Percentiles rank a stretch among this genome's conserved stretches.
Evolutionary conservation across 2,797 vertebrate species (phyloP).

Genomic region (Lepus oiostolus): DNA sequence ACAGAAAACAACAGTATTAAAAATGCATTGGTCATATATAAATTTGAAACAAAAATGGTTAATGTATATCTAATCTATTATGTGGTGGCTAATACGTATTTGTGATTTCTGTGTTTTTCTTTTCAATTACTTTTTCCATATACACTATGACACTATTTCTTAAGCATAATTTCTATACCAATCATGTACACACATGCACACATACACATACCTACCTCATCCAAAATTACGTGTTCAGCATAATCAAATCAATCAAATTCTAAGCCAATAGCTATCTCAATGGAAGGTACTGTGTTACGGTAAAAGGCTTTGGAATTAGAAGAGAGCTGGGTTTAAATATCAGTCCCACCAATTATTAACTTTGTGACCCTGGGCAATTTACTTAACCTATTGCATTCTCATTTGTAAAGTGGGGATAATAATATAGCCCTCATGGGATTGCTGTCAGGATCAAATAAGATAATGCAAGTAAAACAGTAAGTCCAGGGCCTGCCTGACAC

Average conservation of each 20-base stretch:
- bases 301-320: constrained; percentile 51
- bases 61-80: constrained; percentile 33
- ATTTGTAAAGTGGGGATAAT: constrained; percentile 67
- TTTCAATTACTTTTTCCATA: not conserved
- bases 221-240: not conserved
- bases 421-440: constrained; percentile 56
- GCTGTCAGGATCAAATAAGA: constrained; percentile 36
- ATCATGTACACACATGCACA: not conserved
- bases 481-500: not conserved
- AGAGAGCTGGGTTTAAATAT: constrained; percentile 52
- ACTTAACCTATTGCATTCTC: constrained; percentile 65
- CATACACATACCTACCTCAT: not conserved
- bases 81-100: not conserved
- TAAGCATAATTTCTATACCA: constrained; percentile 23
- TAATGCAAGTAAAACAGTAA: constrained; percentile 41
- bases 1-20: not conserved
- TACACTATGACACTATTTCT: not conserved
- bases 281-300: not conserved
- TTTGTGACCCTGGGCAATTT: constrained; percentile 64
- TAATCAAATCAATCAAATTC: constrained; percentile 12
- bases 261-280: not conserved
- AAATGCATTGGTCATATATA: not conserved
- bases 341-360: constrained; percentile 61
- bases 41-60: constrained; percentile 9
- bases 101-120: not conserved